phyloP scores from a whole-genome alignment of 2,113 vertebrate genomes.

The Otus sunia region DNA sequence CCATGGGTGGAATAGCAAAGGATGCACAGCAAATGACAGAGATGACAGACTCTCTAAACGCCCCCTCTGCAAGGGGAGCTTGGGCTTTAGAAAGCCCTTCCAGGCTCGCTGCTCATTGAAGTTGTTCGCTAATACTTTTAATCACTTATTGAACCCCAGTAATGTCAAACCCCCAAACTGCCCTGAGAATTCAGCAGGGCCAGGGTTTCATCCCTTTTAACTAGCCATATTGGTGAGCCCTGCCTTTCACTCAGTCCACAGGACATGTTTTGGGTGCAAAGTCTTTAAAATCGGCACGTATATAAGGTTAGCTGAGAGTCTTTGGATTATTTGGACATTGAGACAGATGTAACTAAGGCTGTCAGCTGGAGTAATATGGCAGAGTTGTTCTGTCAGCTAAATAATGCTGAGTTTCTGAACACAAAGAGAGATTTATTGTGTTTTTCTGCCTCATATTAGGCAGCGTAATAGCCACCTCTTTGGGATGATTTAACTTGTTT shows the following conservation, averaged over 20 bases:
- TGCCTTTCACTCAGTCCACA: neutral
- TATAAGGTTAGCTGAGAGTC: neutral
- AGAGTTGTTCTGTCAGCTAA: neutral
- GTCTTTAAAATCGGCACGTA: neutral
- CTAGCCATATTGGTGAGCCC: neutral
- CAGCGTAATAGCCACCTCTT: neutral
- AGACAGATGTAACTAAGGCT: neutral
- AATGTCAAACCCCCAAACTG: neutral
- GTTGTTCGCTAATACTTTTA: neutral
- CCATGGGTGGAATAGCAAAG: fast-evolving
- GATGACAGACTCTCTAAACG: fast-evolving
- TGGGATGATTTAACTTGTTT: neutral
- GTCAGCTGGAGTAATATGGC: neutral
- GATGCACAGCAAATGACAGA: neutral
- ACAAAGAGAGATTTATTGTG: neutral
- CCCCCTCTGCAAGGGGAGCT: neutral
- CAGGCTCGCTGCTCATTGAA: neutral
- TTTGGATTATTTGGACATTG: neutral
- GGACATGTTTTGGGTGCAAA: fast-evolving
- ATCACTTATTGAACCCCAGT: neutral
- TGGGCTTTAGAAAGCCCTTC: neutral
- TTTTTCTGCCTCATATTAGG: neutral
- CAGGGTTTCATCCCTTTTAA: neutral
- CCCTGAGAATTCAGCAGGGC: neutral
- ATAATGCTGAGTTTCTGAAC: neutral